Evolutionary conservation across 2,113 vertebrate genomes (phyloP), one percentile per base, ranked within the genome.

Genomic region (Gobiocypris rarus): DNA sequence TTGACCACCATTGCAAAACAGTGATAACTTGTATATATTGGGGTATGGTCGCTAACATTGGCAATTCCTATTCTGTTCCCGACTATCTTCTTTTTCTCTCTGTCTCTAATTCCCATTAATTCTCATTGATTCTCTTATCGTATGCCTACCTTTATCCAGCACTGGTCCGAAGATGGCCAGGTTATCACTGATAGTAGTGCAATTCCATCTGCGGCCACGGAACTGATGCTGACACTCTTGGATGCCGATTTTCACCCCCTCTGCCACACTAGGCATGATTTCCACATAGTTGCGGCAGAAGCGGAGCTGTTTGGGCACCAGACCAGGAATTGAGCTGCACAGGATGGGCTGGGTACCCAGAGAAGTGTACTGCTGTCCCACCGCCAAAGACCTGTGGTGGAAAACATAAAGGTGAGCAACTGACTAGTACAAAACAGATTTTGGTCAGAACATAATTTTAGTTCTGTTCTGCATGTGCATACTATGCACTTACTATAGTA

Each of bases 271-370:
- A 89, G 97, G 97, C 97, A 99, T 99, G 92, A 98, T 98, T 89
- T 99, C 97, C 92, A 98, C 95, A 6, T 98, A 98, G 94, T 98
- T 99, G 83, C 97, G 93, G 87, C 98, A 99, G 94, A 99, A 99
- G 5, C 97, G 96, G 78, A 99, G 95, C 92, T 99, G 98, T 90
- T 98, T 99, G 88, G 97, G 97, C 84, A 99, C 97, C 75, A 99
- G 94, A 34, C 98, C 98, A 0, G 98, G 98, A 89, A 99, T 99
- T 87, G 95, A 97, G 88, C 97, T 96, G 0, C 98, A 99, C 24
- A 97, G 95, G 85, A 97, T 96, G 65, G 97, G 98, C 88, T 97
- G 97, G 1, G 95, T 95, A 3, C 96, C 95, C 94, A 98, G 79
- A 0, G 97, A 95, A 0, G 97, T 96, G 82, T 97, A 97, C 87